Evolutionary conservation across 2,888 invertebrate species (phyloP).

Genomic region (Heliconius hortense): DNA sequence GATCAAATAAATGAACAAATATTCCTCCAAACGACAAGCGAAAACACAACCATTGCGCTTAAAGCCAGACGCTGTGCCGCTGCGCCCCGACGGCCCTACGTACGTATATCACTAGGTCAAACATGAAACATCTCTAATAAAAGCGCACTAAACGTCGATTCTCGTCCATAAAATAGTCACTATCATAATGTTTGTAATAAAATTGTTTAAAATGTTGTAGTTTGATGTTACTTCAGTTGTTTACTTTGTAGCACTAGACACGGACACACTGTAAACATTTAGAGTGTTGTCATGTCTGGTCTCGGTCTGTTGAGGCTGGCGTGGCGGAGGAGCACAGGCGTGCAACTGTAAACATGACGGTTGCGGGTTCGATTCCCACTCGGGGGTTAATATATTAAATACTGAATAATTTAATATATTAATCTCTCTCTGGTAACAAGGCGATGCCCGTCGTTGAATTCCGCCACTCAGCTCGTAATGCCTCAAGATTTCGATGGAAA

Average conservation of each 20-base stretch:
- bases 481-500: no score
- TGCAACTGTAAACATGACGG: neutral
- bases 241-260: neutral
- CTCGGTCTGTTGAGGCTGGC: neutral
- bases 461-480: no score
- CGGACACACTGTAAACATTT: neutral
- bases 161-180: neutral
- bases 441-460: no score
- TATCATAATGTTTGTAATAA: neutral
- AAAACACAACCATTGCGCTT: neutral
- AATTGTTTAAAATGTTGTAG: neutral
- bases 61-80: neutral
- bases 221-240: neutral
- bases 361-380: no score
- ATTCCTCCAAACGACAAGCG: neutral
- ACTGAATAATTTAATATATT: no score
- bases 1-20: neutral
- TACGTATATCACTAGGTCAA: neutral
- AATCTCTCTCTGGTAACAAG: no score
- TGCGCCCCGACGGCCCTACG: neutral
- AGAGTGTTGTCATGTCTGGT: no score
- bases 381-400: no score
- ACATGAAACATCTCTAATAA: neutral
- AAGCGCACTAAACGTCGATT: neutral
- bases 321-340: neutral